Evolutionary conservation across 2,797 vertebrate species (phyloP).

Genomic region (Clamator glandarius): DNA sequence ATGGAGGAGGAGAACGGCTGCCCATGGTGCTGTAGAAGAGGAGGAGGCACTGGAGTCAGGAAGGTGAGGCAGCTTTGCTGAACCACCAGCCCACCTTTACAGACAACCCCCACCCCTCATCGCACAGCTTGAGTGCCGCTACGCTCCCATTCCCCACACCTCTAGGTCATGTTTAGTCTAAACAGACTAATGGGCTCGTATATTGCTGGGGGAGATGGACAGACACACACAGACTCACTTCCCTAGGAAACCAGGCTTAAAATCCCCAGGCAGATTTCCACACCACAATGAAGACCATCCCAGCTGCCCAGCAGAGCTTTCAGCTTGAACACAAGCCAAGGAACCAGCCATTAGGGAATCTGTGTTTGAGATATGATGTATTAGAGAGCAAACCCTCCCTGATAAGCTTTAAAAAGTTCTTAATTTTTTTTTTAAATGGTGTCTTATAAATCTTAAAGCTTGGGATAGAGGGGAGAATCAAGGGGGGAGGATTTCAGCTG

Average conservation of each 20-base stretch:
- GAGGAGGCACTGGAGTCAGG: background rate
- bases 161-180: background rate
- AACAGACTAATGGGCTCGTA: background rate
- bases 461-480: background rate
- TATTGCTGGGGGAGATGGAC: background rate
- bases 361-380: constrained; percentile 36
- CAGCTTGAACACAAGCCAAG: background rate
- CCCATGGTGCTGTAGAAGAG: background rate
- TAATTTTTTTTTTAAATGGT: background rate
- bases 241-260: background rate
- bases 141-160: background rate
- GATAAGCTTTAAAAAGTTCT: constrained; percentile 39
- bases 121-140: background rate
- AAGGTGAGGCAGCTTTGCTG: background rate
- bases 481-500: background rate
- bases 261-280: constrained; percentile 45
- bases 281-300: background rate
- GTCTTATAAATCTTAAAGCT: constrained; percentile 25
- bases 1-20: background rate
- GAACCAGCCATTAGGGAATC: constrained; percentile 12
- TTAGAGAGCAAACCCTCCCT: background rate
- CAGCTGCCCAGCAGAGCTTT: background rate
- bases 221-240: background rate
- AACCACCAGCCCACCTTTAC: background rate
- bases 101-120: background rate